These are phyloP conservation scores for Harpegnathos saltator DNA, from an alignment of 1,140 invertebrate species.

Conservation along the genomic window DNA sequence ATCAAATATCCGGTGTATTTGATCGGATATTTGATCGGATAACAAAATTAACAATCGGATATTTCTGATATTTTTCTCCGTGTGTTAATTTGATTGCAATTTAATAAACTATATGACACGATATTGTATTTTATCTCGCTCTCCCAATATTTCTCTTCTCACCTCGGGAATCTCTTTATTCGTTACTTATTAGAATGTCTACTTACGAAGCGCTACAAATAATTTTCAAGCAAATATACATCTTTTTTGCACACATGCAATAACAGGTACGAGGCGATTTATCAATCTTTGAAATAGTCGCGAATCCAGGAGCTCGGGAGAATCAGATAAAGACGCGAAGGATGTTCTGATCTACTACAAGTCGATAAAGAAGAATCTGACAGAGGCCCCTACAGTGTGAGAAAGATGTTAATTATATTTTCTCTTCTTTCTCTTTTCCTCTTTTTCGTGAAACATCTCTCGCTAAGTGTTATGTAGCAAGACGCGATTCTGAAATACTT, in stretches of 20 bases:
- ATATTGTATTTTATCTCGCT: background rate
- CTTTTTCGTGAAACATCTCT: background rate
- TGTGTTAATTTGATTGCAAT: conserved; percentile 53
- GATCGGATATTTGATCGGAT: no score
- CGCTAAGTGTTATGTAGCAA: background rate
- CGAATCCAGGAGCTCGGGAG: background rate
- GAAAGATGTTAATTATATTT: background rate
- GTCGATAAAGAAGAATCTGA: conserved; percentile 51
- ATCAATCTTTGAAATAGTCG: conserved; percentile 38
- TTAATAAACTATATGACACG: conserved; percentile 41
- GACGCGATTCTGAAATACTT: background rate
- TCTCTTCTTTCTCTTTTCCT: no score
- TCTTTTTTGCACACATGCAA: background rate
- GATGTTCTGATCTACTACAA: conserved; percentile 2
- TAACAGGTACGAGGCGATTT: conserved; percentile 5
- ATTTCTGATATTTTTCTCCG: no score
- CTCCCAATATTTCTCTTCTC: background rate
- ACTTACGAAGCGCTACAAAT: no score
- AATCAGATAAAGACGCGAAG: conserved; percentile 26
- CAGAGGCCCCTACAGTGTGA: background rate
- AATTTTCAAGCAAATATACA: no score
- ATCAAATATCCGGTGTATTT: no score
- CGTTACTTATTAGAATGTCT: no score
- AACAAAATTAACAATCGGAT: no score
- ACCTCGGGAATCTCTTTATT: no score